Evolutionary conservation across 2,797 vertebrate genomes (phyloP), one percentile per base, ranked within the genome.

Genomic region (Chaunax sp.): DNA sequence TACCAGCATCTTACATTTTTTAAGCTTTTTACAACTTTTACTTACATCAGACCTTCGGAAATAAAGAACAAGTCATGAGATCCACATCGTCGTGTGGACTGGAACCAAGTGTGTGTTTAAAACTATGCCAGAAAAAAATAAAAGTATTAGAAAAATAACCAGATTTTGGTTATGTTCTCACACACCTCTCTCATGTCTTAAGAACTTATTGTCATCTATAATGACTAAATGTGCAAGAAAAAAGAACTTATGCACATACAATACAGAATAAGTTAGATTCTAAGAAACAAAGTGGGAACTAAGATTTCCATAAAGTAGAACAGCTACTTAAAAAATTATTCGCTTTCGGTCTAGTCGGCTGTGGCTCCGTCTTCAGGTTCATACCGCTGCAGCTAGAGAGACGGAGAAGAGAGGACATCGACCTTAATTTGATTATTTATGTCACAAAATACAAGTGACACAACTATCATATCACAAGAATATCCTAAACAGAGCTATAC

Each of bases 371-470:
- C 94, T 20, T 97, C 95, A 78, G 93, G 84, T 91, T 98, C 96
- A 83, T 95, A 95, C 43, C 90, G 94, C 90, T 94, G 92, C 82
- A 99, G 93, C 97, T 99, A 77, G 22, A 84, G 14, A 75, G 11
- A 71, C 0, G 19, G 13, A 76, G 33, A 46, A 49, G 45, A 38
- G 35, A 16, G 22, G 0, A 8, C 3, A 40, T 52, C 2, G 3
- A 15, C 0, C 5, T 68, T 41, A 57, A 4, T 16, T 12, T 10
- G 8, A 0, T 30, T 35, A 11, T 30, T n/a, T 40, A 5, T 7
- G 33, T 6, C 1, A 5, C 2, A n/a, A 26, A n/a, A n/a, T n/a
- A n/a, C n/a, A n/a, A n/a, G 5, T 3, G 3, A 40, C 6, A 26
- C 18, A 35, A 25, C 35, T 18, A 18, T 40, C 37, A 55, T 6